phyloP scores from a whole-genome alignment of 2,888 invertebrate genomes.

The Monoplex corrugatus region DNA sequence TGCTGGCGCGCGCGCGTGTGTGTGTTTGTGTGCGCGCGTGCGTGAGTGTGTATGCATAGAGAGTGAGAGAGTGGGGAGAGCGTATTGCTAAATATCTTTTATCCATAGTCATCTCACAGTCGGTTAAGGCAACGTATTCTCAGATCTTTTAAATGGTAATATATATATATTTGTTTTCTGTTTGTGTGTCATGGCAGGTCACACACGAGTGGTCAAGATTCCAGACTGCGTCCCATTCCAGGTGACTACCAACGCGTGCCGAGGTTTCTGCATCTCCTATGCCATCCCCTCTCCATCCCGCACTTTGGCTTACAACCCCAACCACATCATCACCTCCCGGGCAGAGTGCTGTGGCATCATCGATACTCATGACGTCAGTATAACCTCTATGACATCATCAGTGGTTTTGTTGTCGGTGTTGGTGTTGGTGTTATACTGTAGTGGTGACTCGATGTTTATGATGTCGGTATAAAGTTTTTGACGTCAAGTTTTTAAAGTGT shows the following conservation, averaged over 20 bases:
- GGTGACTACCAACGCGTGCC: slow-evolving; percentile 92
- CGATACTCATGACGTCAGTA: slow-evolving; percentile 91
- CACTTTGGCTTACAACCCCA: slow-evolving; percentile 82
- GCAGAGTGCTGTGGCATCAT: slow-evolving; percentile 95
- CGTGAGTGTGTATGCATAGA: too few species aligned
- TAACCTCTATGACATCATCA: not conserved
- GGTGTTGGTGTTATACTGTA: not conserved
- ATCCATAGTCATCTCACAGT: too few species aligned
- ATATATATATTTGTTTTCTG: too few species aligned
- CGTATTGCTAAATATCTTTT: too few species aligned
- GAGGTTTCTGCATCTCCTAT: slow-evolving; percentile 93
- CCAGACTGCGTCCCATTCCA: slow-evolving; percentile 92
- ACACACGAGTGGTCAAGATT: slow-evolving; percentile 90
- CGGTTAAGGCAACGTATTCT: too few species aligned
- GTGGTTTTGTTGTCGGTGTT: not conserved
- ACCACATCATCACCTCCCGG: slow-evolving; percentile 88
- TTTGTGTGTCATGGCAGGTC: slow-evolving; percentile 84
- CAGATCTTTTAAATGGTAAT: too few species aligned
- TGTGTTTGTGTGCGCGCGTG: too few species aligned
- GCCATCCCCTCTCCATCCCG: slow-evolving; percentile 88
- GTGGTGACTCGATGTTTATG: not conserved
- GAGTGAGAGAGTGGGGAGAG: too few species aligned
- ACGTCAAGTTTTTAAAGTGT: too few species aligned
- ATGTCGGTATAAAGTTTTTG: too few species aligned
- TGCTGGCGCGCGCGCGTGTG: too few species aligned